Base-by-base conservation (phyloP, 2,888 invertebrate genomes). In the Neoaliturus tenellus region DNA sequence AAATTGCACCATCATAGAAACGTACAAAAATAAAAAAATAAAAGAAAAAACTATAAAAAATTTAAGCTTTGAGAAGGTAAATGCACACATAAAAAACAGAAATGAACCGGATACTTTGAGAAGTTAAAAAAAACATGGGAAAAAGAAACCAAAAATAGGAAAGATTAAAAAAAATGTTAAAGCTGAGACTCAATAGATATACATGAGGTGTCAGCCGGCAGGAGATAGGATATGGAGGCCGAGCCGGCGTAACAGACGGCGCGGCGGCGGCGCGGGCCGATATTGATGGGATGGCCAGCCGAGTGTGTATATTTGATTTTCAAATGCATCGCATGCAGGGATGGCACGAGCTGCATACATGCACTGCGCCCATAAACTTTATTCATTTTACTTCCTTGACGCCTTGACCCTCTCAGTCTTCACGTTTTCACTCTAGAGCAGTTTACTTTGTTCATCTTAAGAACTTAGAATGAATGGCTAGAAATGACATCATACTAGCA, bases 291-390 rank as follows among this genome's bases (percentile, higher is more conserved):
- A 71, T 23, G 39, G 35, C 23, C 20, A 39, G n/a, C 10, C 71
- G 41, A 71, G 71, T 35, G 71, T 71, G 71, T 62, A 62, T 62
- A 75, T 75, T 75, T 75, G 75, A 39, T 75, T 75, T 75, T 75
- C 75, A 75, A 75, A 75, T 75, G 75, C 75, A 75, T 75, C 75
- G 75, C 75, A 75, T 75, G 75, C 44, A 35, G 69, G 4, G 28
- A 28, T 8, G 23, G 23, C 51, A 62, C 14, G 69, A 35, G 41
- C 41, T 35, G 71, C 23, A 41, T 41, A 73, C 39, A 41, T 35
- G 71, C 39, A 41, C 44, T 28, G 31, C 48, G 12, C 28, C 25
- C 62, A 28, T 62, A 25, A 62, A 62, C 62, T 62, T 62, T 62
- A 62, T 62, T 62, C 31, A 62, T 28, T 31, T 62, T 23, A 10